These are phyloP conservation scores for Zaprionus inermis DNA, from an alignment of 1,140 invertebrate genomes.

Conservation along the genomic window DNA sequence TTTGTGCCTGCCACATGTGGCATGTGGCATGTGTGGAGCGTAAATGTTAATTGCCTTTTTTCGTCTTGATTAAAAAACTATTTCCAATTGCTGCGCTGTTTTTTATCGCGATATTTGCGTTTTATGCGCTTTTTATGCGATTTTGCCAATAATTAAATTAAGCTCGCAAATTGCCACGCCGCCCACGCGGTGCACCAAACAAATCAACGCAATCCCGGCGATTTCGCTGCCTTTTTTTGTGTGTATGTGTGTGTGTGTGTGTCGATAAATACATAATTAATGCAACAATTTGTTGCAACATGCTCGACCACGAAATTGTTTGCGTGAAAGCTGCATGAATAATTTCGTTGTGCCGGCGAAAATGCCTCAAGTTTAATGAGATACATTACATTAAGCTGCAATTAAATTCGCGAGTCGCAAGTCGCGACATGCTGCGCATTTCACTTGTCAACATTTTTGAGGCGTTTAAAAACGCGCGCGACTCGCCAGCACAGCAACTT, in stretches of 20 bases:
- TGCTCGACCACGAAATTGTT: slow-evolving; percentile 45
- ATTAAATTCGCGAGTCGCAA: slow-evolving; percentile 26
- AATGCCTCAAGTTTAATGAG: slow-evolving; percentile 54
- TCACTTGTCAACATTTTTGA: slow-evolving; percentile 60
- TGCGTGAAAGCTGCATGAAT: slow-evolving; percentile 58
- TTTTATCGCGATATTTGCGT: slow-evolving; percentile 41
- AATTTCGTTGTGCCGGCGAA: slow-evolving; percentile 17
- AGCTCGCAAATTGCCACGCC: slow-evolving; percentile 45
- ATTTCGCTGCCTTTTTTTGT: slow-evolving; percentile 21
- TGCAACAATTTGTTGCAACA: slow-evolving; percentile 64
- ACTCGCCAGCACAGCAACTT: slow-evolving; percentile 17
- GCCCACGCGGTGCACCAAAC: slow-evolving; percentile 26
- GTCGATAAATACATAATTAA: slow-evolving; percentile 36
- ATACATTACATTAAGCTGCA: slow-evolving; percentile 66
- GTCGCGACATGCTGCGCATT: slow-evolving; percentile 41
- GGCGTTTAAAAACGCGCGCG: slow-evolving; percentile 16
- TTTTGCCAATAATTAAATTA: slow-evolving; percentile 66
- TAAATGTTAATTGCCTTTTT: slow-evolving; percentile 66
- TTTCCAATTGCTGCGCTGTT: slow-evolving; percentile 51
- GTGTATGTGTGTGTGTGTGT: background rate
- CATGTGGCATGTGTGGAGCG: slow-evolving; percentile 36
- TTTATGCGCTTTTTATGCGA: slow-evolving; percentile 1
- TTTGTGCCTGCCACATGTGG: slow-evolving; percentile 45
- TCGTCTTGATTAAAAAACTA: slow-evolving; percentile 67
- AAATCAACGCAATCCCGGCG: slow-evolving; percentile 3